Base-by-base conservation (phyloP, 2,797 vertebrate species). In the Botia kubotai region DNA sequence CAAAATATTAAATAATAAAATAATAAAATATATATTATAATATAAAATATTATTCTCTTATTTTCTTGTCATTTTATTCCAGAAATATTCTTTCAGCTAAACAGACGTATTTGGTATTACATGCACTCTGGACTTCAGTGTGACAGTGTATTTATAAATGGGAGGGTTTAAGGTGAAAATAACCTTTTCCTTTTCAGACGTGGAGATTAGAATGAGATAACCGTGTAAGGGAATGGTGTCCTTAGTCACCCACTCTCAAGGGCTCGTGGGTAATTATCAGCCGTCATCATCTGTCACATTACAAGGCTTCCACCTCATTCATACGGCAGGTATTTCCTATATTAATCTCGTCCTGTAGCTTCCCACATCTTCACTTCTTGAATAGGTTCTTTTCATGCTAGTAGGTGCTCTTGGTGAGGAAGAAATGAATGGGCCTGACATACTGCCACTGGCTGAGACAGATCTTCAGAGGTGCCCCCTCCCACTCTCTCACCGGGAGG, bases 301-400 rank as follows among this genome's bases (percentile, higher is more conserved):
- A 92, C 89, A 88, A 89, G 89, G 93, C 88, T 83, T 66, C 79
- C 89, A 92, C 68, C 52, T 93, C 92, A 90, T 92, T 94, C 92
- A 91, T 87, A 93, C 93, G 93, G 91, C 94, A 95, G 92, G 93
- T 95, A 95, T 94, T 94, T 94, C 92, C 78, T 67, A 93, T 92
- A 95, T 95, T 94, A 95, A 95, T 95, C 94, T 94, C 90, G 87
- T 74, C 90, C 60, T 39, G 58, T 69, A 16, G 65, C 43, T 71
- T 53, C 60, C 75, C 80, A 39, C n/a, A 26, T 52, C 70, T 69
- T 58, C 39, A 85, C 55, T 74, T 82, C 67, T 57, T 77, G 71
- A 62, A 82, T 87, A 80, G 93, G 87, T 90, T 94, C 91, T 93
- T 95, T 94, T 94, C 92, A 94, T 93, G 91, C 93, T 93, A 93